Base-by-base conservation (phyloP, 1,140 invertebrate genomes). In the Augochlora pura region DNA sequence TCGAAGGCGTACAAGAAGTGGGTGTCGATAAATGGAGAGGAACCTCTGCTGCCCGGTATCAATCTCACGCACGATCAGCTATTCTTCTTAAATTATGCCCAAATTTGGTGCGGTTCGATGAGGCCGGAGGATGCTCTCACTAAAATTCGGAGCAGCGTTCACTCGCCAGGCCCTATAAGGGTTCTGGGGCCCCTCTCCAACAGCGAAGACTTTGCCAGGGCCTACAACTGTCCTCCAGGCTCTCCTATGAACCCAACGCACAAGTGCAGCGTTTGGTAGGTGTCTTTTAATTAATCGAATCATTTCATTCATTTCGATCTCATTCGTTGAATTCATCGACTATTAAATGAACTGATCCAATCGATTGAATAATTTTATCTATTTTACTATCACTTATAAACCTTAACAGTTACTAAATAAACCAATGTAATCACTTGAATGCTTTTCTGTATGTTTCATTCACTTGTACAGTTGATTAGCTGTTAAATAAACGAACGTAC, bases 81-180 rank as follows among this genome's bases (percentile, higher is more conserved):
- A 8, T 98, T 98, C 91, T 98, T 97, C 89, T 93, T 98, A 3
- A 98, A 98, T 90, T 98, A 98, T 90, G 97, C 97, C 16, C 94
- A 95, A 85, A 99, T 99, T 64, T 99, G 98, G 98, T 99, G 98
- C 90, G 98, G 98, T 9, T 97, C 97, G 0, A 99, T 99, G 97
- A 94, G 98, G 83, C 97, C 97, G 7, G 98, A 99, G 93, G 98
- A 99, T 87, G 98, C 98, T 65, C 92, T 98, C 3, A 98, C 97
- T 38, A 99, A 99, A 93, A 95, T 99, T 67, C 95, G 98, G 54
- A 98, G 98, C 16, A 98, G 98, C 8, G 98, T 98, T 12, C 99
- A 99, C 90, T 98, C 98, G 16, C 98, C 98, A 0, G 98, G 98
- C 12, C 96, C 97, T 0, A 97, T 99, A 18, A 94, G 98, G 49